Conservation (phyloP, 2,797 vertebrate species). For the Selene dorsalis region DNA sequence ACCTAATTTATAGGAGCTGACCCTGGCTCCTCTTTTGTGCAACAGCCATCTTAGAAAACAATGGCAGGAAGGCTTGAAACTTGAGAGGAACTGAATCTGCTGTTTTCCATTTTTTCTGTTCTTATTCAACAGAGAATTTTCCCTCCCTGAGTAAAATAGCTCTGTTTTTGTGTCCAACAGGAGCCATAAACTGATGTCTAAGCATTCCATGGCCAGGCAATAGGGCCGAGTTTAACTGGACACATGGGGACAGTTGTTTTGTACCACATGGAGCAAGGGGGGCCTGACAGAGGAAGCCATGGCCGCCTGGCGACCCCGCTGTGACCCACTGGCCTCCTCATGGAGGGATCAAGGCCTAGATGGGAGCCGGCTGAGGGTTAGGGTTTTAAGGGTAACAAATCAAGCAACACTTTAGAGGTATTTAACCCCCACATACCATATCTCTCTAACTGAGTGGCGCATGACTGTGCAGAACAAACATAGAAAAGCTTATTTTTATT, state of each 20-base stretch:
- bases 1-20: conserved; percentile 94
- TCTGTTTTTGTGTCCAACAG: conserved; percentile 87
- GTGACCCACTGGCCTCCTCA: conserved; percentile 84
- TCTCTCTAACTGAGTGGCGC: conserved; percentile 65
- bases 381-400: conserved; percentile 87
- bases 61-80: conserved; percentile 87
- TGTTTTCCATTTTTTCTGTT: conserved; percentile 88
- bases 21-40: conserved; percentile 93
- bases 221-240: conserved; percentile 87
- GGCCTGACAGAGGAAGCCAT: conserved; percentile 82
- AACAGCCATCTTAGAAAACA: conserved; percentile 87
- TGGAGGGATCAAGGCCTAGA: conserved; percentile 82
- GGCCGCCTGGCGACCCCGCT: conserved; percentile 84
- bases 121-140: conserved; percentile 85
- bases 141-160: conserved; percentile 89
- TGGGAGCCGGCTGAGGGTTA: conserved; percentile 83
- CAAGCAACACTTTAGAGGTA: conserved; percentile 84
- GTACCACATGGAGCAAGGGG: conserved; percentile 78
- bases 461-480: conserved; percentile 59
- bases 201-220: conserved; percentile 86
- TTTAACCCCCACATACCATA: conserved; percentile 79
- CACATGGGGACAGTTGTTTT: conserved; percentile 89
- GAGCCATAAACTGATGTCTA: conserved; percentile 84
- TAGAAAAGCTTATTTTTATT: conserved; percentile 57
- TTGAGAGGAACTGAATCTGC: conserved; percentile 89